A percentile compares a stretch with the other conserved stretches of the same genome.
Conservation (phyloP, 2,113 vertebrate genomes). For the Notothenia coriiceps region DNA sequence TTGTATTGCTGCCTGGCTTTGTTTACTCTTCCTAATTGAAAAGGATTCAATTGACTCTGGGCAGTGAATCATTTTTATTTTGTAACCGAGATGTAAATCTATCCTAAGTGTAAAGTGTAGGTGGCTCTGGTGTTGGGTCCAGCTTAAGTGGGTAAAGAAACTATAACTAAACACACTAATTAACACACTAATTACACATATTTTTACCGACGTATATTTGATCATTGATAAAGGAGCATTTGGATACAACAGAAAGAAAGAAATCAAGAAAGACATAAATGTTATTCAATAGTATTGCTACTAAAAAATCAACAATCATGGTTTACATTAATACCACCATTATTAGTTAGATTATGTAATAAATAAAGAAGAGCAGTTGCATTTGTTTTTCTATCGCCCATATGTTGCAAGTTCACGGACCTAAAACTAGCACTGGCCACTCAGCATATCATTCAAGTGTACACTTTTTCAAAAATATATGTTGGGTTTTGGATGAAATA, state of each 20-base stretch:
- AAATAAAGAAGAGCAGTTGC: background rate
- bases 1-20: constrained; percentile 33
- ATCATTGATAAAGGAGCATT: background rate
- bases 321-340: too few species aligned
- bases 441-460: too few species aligned
- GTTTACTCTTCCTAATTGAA: constrained; percentile 31
- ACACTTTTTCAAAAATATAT: too few species aligned
- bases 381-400: too few species aligned
- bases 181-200: background rate
- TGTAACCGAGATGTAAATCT: constrained; percentile 35
- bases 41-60: constrained; percentile 14
- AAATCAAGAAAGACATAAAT: too few species aligned
- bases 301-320: too few species aligned
- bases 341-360: too few species aligned
- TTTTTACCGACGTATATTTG: background rate
- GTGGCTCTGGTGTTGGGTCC: constrained; percentile 15
- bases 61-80: constrained; percentile 40
- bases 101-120: constrained; percentile 24
- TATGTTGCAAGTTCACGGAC: too few species aligned
- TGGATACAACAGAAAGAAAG: background rate
- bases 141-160: constrained; percentile 8
- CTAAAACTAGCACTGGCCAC: too few species aligned
- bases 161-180: background rate
- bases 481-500: too few species aligned
- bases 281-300: too few species aligned